A percentile compares a stretch with the other conserved stretches of the same genome.
Conservation (phyloP, 2,113 vertebrate species). For the Henicopernis longicauda region DNA sequence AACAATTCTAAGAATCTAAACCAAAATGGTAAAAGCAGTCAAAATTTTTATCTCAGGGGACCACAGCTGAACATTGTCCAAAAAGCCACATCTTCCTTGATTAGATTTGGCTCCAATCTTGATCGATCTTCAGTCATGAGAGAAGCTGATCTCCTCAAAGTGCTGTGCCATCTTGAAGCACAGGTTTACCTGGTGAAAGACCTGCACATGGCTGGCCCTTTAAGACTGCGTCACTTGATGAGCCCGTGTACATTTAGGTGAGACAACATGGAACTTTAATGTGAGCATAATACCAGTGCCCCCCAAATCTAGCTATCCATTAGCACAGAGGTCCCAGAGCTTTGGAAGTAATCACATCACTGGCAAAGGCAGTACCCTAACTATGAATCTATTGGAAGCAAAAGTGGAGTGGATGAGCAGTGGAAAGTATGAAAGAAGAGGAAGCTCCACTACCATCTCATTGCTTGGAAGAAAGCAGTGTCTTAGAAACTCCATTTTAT, state of each 20-base stretch:
- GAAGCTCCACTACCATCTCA: background rate
- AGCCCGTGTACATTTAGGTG: background rate
- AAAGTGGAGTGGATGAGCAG: background rate
- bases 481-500: background rate
- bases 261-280: background rate
- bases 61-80: background rate
- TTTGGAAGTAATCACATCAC: background rate
- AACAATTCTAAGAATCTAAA: background rate
- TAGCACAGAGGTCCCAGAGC: background rate
- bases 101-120: background rate
- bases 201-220: background rate
- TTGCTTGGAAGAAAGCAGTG: background rate
- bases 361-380: background rate
- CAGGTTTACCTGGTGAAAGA: background rate
- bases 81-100: background rate
- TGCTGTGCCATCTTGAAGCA: background rate
- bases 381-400: background rate
- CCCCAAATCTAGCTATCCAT: background rate
- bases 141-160: background rate
- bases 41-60: background rate
- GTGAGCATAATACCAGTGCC: background rate
- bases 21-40: background rate
- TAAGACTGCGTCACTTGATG: background rate
- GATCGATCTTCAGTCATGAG: background rate
- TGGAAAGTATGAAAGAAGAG: background rate